Percentiles rank a stretch among this genome's conserved stretches.
phyloP scores from a whole-genome alignment of 2,113 vertebrate species.

The Cranoglanis bouderius region DNA sequence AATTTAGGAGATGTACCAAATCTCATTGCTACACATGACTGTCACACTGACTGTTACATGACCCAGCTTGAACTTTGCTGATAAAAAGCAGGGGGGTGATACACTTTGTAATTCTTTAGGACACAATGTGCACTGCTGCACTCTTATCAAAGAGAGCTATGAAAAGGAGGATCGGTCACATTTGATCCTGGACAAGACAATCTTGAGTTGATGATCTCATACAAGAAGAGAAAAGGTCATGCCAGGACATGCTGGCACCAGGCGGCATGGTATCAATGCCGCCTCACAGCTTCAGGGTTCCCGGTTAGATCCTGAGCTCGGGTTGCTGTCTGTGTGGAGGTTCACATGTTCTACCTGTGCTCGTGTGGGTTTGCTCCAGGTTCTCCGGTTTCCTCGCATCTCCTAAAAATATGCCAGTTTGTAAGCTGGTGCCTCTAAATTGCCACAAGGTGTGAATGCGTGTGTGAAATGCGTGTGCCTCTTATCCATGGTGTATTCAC shows the following conservation, averaged over 20 bases:
- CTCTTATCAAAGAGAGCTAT: neutral
- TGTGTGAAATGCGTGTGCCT: too few species aligned
- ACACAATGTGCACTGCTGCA: neutral
- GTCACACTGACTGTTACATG: conserved; percentile 57
- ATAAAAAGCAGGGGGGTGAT: neutral
- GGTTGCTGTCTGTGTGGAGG: neutral
- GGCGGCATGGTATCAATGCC: neutral
- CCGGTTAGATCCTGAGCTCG: neutral
- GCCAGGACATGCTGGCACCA: neutral
- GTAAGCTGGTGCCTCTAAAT: neutral
- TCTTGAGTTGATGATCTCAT: conserved; percentile 2
- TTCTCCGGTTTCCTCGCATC: neutral
- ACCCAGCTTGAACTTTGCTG: conserved; percentile 56
- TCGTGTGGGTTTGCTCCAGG: neutral
- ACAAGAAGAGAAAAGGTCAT: neutral
- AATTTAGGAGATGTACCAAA: conserved; percentile 61
- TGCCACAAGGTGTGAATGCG: neutral
- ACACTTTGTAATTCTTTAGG: neutral
- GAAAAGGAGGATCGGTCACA: neutral
- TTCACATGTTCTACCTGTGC: neutral
- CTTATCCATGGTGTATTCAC: neutral
- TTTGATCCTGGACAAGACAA: neutral
- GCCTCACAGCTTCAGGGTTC: neutral
- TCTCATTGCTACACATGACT: neutral
- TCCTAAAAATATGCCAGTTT: neutral